Evolutionary conservation across 2,113 vertebrate species (phyloP), one percentile per base, ranked within the genome.

Genomic region (Sorex araneus): DNA sequence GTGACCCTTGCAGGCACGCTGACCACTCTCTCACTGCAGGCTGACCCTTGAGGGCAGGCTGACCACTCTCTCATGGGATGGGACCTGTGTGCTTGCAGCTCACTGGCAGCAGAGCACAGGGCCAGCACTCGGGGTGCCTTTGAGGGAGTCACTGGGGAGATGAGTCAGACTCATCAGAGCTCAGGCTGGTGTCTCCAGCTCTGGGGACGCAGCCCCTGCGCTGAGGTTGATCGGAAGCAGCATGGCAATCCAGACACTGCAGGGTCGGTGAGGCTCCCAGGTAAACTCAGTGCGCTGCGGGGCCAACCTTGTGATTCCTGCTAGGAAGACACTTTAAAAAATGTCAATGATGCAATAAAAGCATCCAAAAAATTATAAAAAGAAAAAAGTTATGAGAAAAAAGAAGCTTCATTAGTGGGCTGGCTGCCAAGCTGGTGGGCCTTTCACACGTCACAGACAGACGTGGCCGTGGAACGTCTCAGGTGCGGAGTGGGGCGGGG

Each of bases 41-140:
- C 40, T 47, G 45, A 47, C 45, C 45, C n/a, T n/a, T n/a, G 40
- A 40, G 47, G 2, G 47, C 47, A 50, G 47, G 47, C 94, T 96
- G 97, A 97, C 96, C 97, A 97, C 97, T 98, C 98, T 98, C 98
- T 98, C 94, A 88, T 0, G 70, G 95, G 0, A 27, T 27, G 94
- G 97, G 97, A 98, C 98, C 97, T 94, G 96, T 78, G 89, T 97
- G 94, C 87, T 96, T 92, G 94, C 7, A 23, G 94, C 94, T 50
- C 10, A 13, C 47, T 50, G 13, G 93, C 86, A 95, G 80, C 5
- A 84, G 93, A 97, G 89, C 94, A 97, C 93, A 89, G 96, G 88
- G 47, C 21, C 66, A 95, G 95, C 96, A 94, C 94, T 96, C 96
- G 83, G 40, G 88, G 95, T 96, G 94, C 95, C 94, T 97, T 96